Percentiles rank a stretch among this genome's conserved stretches.
phyloP scores from a whole-genome alignment of 2,113 vertebrate genomes.

The Rousettus leschenaultii region DNA sequence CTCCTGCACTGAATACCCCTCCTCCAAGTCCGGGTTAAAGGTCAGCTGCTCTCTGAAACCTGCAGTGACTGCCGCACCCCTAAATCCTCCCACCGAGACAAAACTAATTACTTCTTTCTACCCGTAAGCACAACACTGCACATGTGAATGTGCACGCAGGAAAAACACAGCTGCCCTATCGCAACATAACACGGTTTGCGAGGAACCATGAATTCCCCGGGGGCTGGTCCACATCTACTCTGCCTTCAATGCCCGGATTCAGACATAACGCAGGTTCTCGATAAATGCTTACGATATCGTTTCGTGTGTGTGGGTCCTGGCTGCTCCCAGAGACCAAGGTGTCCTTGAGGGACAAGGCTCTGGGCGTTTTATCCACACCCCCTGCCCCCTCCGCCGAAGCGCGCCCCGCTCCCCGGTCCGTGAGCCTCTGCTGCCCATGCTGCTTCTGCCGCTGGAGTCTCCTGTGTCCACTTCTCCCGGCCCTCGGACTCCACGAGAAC shows the following conservation, averaged over 20 bases:
- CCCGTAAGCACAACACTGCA: fast-evolving
- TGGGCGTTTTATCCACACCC: fast-evolving
- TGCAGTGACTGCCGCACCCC: too few relatives aligned
- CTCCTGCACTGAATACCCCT: not conserved
- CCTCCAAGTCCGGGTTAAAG: not conserved
- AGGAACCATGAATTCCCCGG: not conserved
- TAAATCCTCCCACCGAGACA: not conserved
- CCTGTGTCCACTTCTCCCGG: not conserved
- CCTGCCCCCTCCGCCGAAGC: fast-evolving
- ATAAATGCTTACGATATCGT: fast-evolving
- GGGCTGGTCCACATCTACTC: not conserved
- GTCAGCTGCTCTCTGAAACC: not conserved
- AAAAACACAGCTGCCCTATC: fast-evolving
- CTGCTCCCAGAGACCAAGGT: not conserved
- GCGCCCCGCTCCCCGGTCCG: fast-evolving
- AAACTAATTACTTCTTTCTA: not conserved
- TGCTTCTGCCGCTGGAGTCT: not conserved
- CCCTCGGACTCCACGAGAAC: not conserved
- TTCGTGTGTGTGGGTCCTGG: fast-evolving
- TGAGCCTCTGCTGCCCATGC: not conserved
- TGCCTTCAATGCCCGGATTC: not conserved
- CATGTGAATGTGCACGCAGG: fast-evolving
- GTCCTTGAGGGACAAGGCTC: fast-evolving
- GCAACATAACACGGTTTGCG: fast-evolving
- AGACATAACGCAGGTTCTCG: not conserved